These are phyloP conservation scores for Dicycla oo DNA, from an alignment of 2,888 invertebrate genomes.

Conservation along the genomic window DNA sequence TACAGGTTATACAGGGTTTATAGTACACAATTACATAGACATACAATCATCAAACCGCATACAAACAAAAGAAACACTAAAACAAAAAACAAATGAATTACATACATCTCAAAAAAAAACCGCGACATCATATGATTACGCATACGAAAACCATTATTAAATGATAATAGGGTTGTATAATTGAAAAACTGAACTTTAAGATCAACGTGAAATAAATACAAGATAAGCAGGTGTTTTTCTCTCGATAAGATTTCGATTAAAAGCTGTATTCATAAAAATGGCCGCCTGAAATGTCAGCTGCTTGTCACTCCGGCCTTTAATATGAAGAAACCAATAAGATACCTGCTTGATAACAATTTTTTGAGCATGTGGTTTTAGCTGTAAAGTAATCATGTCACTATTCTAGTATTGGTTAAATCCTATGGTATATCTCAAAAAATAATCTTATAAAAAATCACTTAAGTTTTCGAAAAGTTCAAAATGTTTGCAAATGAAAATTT, in stretches of 20 bases:
- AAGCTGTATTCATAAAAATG: constrained; percentile 16
- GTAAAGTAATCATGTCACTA: not conserved
- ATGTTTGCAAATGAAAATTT: too few species aligned
- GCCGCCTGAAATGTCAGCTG: constrained; percentile 23
- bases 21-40: constrained; percentile 32
- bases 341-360: constrained; percentile 3
- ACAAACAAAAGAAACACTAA: too few species aligned
- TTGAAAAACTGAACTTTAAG: constrained; percentile 46
- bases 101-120: constrained; percentile 41
- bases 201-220: constrained; percentile 20
- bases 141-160: constrained; percentile 53
- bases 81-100: too few species aligned
- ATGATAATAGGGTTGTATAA: constrained; percentile 47
- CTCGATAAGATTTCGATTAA: constrained; percentile 27
- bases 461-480: too few species aligned
- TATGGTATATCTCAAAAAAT: too few species aligned
- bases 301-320: constrained; percentile 5
- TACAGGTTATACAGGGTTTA: constrained; percentile 50
- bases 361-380: not conserved
- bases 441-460: too few species aligned
- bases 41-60: too few species aligned
- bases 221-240: constrained; percentile 26
- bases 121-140: constrained; percentile 38
- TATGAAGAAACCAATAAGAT: not conserved
- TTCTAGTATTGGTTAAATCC: not conserved